Evolutionary conservation across 1,140 invertebrate genomes (phyloP), one percentile per base, ranked within the genome.

Genomic region (Hirudo medicinalis): DNA sequence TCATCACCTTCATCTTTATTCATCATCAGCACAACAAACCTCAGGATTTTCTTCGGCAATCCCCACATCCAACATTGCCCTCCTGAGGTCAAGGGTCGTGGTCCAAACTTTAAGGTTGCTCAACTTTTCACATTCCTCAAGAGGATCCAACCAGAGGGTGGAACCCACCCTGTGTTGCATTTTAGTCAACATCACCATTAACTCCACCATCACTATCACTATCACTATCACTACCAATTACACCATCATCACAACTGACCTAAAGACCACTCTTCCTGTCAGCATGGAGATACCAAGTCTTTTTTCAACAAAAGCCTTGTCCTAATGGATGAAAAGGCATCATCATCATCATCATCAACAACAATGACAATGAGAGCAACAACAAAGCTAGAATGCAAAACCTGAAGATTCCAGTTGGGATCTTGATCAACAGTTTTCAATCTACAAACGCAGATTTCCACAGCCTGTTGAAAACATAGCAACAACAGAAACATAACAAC

Each of bases 401-500:
- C 29, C 57, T 63, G 29, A 22, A 8, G 57, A 49, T 63, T 63
- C 57, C 57, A 63, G 57, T 22, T 63, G 11, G 57, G 22, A 63
- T 63, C 57, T 22, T 63, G 57, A 22, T 63, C 57, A 63, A 63
- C 57, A 25, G 57, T 22, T 32, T 63, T 63, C 57, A 63, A 20
- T 32, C 57, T 63, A 15, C 57, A 63, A 4, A 63, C 11, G 13
- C 57, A 63, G 19, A 63, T n/a, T 63, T 63, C 57, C 11, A 63
- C 1, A 13, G 57, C 57, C 57, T 63, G 57, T 25, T 6, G 22
- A n/a, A 63, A 63, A 5, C 1, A 49, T 13, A 49, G 15, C 13
- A 49, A 49, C 11, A 11, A 49, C 32, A 36, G 32, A 3, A 36
- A 36, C 6, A 36, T 36, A 36, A 36, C 6, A 36, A 36, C 6